Base-by-base conservation (phyloP, 2,888 invertebrate species). In the Diaprepes abbreviatus region DNA sequence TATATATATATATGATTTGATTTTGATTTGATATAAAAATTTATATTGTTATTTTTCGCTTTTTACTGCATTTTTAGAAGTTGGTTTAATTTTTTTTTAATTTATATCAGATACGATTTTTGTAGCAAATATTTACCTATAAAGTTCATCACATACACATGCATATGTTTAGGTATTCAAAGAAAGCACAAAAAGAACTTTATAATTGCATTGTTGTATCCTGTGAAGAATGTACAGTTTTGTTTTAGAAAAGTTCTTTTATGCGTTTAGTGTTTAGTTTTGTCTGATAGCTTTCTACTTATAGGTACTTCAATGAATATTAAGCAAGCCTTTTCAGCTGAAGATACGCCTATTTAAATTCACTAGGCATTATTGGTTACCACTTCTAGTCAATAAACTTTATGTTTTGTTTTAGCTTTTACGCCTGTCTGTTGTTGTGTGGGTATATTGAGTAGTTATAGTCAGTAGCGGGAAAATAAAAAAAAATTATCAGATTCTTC, bases 241-340 rank as follows among this genome's bases (percentile, higher is more conserved):
- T 48, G 24, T 50, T 50, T 50, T 31, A 50, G 48, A 50, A 50
- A 50, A 50, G 28, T 54, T 54, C 54, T 54, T 54, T 36, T 54
- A 36, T 36, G 19, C 54, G 35, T 10, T 54, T 54, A 54, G 36
- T 54, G 54, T 36, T 36, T 35, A 54, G 36, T 19, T 36, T 54
- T 36, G 54, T 54, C 54, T 54, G 54, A 54, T 54, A 36, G 54
- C 59, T 43, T 33, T 59, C 59, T 43, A 43, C 50, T 33, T 60
- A 28, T 14, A 60, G 33, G 50, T 60, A 60, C 60, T 60, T 60
- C 60, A 60, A 60, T 60, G 60, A 60, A 60, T 60, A 60, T 48
- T 60, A 60, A 60, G 50, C 50, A 36, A 35, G 35, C 48, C 35
- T 48, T 17, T 60, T 60, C 36, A 12, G 33, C 3, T 35, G 31